Percentiles rank a stretch among this genome's conserved stretches.
Conservation (phyloP, 1,140 invertebrate genomes). For the Oncopodura yosiiana region DNA sequence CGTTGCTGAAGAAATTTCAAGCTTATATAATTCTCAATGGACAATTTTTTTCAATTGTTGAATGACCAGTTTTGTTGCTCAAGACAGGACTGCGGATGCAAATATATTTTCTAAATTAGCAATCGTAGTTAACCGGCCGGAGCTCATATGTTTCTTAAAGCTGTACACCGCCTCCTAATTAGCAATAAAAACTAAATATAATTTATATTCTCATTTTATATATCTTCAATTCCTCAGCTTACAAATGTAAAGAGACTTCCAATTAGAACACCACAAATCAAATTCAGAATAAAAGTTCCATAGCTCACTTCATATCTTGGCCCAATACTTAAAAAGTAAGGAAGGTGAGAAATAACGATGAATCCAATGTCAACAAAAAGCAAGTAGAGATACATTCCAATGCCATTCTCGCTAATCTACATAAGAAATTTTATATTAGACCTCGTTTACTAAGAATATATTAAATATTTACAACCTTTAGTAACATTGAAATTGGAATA, state of each 20-base stretch:
- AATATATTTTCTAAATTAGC: conserved; percentile 20
- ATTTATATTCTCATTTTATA: background rate
- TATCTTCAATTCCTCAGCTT: conserved; percentile 1
- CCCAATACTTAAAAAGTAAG: conserved; percentile 14
- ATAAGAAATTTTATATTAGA: background rate
- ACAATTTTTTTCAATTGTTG: too few relatives aligned
- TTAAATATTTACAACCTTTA: background rate
- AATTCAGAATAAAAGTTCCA: conserved; percentile 11
- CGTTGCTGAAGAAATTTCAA: too few relatives aligned
- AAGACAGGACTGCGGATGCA: too few relatives aligned
- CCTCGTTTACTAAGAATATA: background rate
- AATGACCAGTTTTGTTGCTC: too few relatives aligned
- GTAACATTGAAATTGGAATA: conserved; percentile 6
- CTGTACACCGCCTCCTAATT: conserved; percentile 9
- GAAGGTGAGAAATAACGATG: conserved; percentile 9
- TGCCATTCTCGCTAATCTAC: conserved; percentile 11
- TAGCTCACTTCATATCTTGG: conserved; percentile 6
- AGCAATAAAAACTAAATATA: background rate
- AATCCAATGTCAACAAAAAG: conserved; percentile 1
- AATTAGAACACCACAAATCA: conserved; percentile 8
- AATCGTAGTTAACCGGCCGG: conserved; percentile 2
- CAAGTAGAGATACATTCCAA: conserved; percentile 11
- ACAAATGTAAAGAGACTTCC: conserved; percentile 12
- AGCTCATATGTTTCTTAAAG: conserved; percentile 15
- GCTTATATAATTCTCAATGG: too few relatives aligned